Percentiles rank a stretch among this genome's conserved stretches.
phyloP scores from a whole-genome alignment of 2,113 vertebrate species.

The Cebus imitator region DNA sequence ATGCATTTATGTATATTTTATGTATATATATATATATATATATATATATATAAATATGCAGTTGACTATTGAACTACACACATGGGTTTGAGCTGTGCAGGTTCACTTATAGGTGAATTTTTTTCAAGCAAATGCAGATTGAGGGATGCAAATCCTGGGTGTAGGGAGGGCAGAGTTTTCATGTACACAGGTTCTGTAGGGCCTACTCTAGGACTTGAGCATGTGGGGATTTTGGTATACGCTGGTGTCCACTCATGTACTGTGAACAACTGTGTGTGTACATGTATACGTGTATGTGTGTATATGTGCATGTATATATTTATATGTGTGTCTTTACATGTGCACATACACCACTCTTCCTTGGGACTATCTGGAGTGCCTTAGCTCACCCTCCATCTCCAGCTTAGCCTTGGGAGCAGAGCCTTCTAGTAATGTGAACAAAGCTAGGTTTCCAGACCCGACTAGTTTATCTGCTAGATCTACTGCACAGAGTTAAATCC shows the following conservation, averaged over 20 bases:
- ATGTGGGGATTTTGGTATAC: background rate
- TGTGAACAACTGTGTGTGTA: background rate
- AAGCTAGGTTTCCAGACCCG: slow-evolving; percentile 48
- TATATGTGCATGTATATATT: too few species aligned
- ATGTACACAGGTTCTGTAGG: background rate
- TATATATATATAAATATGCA: background rate
- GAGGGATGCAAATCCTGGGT: background rate
- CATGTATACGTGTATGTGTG: background rate
- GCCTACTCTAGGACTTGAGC: background rate
- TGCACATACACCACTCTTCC: slow-evolving; percentile 42
- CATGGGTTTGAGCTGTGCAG: background rate
- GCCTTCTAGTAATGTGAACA: background rate
- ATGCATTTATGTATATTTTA: background rate
- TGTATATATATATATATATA: background rate
- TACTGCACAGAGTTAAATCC: slow-evolving; percentile 29
- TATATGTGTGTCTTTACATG: background rate
- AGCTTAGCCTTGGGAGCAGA: background rate
- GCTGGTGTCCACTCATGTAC: background rate
- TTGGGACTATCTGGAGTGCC: background rate
- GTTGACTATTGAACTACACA: background rate
- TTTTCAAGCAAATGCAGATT: background rate
- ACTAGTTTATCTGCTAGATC: background rate
- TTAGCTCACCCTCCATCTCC: background rate
- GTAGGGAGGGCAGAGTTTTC: background rate
- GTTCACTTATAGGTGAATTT: background rate